These are phyloP conservation scores for Tetragonisca angustula DNA, from an alignment of 2,888 invertebrate genomes.

Conservation along the genomic window DNA sequence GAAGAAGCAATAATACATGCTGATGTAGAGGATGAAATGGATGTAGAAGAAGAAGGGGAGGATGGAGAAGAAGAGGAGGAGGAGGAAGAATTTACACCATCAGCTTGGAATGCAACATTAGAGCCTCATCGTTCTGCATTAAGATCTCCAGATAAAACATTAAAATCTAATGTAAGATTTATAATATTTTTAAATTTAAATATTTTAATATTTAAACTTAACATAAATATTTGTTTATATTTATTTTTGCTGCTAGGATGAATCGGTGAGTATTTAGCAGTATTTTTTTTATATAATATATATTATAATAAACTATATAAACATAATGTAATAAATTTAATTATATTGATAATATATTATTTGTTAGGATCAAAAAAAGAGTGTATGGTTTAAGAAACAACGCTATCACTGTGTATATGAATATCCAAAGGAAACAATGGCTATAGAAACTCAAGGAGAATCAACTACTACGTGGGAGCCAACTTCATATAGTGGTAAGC, in stretches of 20 bases:
- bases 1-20: conserved; percentile 30
- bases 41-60: conserved; percentile 76
- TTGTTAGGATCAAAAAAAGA: conserved; percentile 87
- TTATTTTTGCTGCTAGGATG: conserved; percentile 80
- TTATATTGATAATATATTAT: conserved; percentile 62
- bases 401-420: conserved; percentile 94
- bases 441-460: conserved; percentile 77
- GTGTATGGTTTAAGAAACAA: conserved; percentile 93
- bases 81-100: conserved; percentile 89
- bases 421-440: conserved; percentile 90
- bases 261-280: conserved; percentile 79
- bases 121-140: conserved; percentile 91
- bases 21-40: conserved; percentile 56
- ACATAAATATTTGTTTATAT: conserved; percentile 57
- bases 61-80: conserved; percentile 90
- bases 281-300: conserved; percentile 58
- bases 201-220: conserved; percentile 13
- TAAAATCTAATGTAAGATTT: conserved; percentile 80
- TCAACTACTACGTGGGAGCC: conserved; percentile 76
- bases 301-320: conserved; percentile 24
- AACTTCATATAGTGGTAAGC: conserved; percentile 81
- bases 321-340: conserved; percentile 54
- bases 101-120: conserved; percentile 92
- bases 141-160: conserved; percentile 86
- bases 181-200: conserved; percentile 13